These are phyloP conservation scores for Tachystola acroxantha DNA, from an alignment of 2,888 invertebrate species.

Conservation along the genomic window DNA sequence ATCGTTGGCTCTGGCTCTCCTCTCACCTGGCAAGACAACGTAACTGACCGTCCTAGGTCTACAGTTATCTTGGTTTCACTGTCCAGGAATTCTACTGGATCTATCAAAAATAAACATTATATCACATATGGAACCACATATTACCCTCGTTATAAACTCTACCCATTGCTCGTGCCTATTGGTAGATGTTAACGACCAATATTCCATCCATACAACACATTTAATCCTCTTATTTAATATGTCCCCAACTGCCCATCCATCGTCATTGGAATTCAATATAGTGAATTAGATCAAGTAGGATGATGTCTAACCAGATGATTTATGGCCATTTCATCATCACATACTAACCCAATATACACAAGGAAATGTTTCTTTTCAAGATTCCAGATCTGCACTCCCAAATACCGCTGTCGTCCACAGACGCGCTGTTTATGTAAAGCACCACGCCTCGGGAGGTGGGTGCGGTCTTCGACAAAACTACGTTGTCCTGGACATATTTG, in stretches of 20 bases:
- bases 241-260: too few relatives aligned
- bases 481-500: slow-evolving; percentile 46
- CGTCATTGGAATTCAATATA: too few relatives aligned
- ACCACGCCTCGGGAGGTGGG: slow-evolving; percentile 25
- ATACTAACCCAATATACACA: slow-evolving; percentile 57
- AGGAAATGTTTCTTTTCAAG: slow-evolving; percentile 24
- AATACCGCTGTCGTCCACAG: slow-evolving; percentile 44
- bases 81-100: slow-evolving; percentile 47
- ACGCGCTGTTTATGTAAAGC: slow-evolving; percentile 34
- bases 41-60: slow-evolving; percentile 50
- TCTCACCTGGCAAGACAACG: slow-evolving; percentile 50
- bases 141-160: too few relatives aligned
- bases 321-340: too few relatives aligned
- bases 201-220: too few relatives aligned
- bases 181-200: too few relatives aligned
- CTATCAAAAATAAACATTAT: slow-evolving; percentile 32
- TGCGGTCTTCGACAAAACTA: slow-evolving; percentile 29
- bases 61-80: slow-evolving; percentile 39
- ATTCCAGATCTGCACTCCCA: slow-evolving; percentile 51
- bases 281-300: too few relatives aligned
- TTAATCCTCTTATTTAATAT: too few relatives aligned
- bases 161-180: too few relatives aligned
- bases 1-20: slow-evolving; percentile 58
- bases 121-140: too few relatives aligned
- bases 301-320: too few relatives aligned